These are phyloP conservation scores for Actenoides hombroni DNA, from an alignment of 2,113 vertebrate species.

Conservation along the genomic window DNA sequence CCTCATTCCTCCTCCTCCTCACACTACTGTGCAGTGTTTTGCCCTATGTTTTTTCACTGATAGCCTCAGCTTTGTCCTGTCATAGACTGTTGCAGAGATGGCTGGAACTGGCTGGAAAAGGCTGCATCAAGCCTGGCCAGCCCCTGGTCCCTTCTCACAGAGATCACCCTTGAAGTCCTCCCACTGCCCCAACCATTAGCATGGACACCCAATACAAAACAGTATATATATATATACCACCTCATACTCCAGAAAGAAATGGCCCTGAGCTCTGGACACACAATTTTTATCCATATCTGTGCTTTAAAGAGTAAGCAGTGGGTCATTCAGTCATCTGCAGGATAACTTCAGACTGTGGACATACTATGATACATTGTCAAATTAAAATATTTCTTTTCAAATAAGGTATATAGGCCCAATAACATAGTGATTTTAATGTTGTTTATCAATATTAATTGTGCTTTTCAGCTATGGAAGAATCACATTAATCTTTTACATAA, in stretches of 20 bases:
- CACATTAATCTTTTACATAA: not conserved
- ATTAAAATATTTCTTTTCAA: not conserved
- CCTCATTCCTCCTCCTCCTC: not conserved
- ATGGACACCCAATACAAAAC: not conserved
- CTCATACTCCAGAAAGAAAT: not conserved
- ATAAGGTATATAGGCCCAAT: not conserved
- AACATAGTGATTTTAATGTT: not conserved
- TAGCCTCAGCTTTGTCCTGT: not conserved
- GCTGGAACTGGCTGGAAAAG: not conserved
- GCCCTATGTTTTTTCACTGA: fast-evolving
- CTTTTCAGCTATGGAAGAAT: not conserved
- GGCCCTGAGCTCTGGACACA: not conserved
- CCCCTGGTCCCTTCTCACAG: not conserved
- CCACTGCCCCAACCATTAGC: not conserved
- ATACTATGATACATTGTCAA: not conserved
- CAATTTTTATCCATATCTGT: not conserved
- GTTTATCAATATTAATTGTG: not conserved
- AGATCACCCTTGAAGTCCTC: not conserved
- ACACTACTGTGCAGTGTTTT: not conserved
- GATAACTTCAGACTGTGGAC: not conserved
- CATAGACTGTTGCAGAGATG: not conserved
- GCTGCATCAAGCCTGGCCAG: not conserved
- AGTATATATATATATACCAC: not conserved
- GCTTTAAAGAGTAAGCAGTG: not conserved
- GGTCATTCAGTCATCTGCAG: fast-evolving